Conservation (phyloP, 1,140 invertebrate species). For the Paraescarpia echinospica region DNA sequence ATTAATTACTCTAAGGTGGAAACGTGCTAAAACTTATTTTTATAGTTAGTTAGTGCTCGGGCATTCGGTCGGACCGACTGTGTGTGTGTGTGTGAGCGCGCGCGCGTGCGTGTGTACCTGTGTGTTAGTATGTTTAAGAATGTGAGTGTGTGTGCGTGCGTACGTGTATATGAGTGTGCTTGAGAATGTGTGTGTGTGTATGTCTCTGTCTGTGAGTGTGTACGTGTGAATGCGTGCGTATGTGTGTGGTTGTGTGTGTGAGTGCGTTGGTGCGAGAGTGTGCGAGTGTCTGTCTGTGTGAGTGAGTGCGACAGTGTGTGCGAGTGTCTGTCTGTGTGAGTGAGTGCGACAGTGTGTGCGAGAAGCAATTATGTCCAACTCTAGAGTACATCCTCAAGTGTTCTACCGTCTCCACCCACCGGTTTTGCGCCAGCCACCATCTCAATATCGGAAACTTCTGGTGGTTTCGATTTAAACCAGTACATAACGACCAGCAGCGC, state of each 20-base stretch:
- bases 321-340: not conserved
- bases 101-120: too few species aligned
- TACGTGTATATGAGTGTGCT: not conserved
- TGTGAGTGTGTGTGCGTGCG: not conserved
- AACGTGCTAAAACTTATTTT: not conserved
- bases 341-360: not conserved
- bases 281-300: not conserved
- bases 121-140: too few species aligned
- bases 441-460: not conserved
- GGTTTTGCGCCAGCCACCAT: not conserved
- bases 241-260: not conserved
- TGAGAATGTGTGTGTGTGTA: not conserved
- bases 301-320: not conserved
- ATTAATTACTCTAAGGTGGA: not conserved
- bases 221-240: not conserved
- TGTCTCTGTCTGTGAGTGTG: not conserved
- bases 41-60: not conserved
- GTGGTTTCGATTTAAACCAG: not conserved
- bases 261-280: not conserved
- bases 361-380: not conserved
- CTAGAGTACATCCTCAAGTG: not conserved
- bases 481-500: not conserved
- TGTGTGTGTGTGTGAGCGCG: too few species aligned
- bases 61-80: too few species aligned
- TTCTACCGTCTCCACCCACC: not conserved